Base-by-base conservation (phyloP, 2,797 vertebrate species). In the Sebastiscus tertius region DNA sequence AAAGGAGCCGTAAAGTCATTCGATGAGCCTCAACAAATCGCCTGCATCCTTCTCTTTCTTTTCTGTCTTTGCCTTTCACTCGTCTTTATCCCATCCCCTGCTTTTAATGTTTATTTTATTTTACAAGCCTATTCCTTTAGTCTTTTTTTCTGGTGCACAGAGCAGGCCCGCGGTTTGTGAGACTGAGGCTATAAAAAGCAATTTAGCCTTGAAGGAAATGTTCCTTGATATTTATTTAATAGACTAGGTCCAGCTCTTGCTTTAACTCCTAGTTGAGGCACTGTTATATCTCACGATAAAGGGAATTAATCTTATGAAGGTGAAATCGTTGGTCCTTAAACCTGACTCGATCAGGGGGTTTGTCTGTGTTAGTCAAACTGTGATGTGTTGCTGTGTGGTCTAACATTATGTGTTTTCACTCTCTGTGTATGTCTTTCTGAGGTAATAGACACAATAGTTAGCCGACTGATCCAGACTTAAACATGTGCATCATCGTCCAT, bases 371-470 rank as follows among this genome's bases (percentile, higher is more conserved):
- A 18, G 86, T 91, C 82, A 66, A 87, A 86, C 81, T 90, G 90
- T 94, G 82, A 81, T 59, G 86, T 92, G 78, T 91, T 79, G 76
- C 83, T 82, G 81, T 92, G 82, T 90, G 66, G 60, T 90, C 73
- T 36, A 79, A 83, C 87, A 89, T 92, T 67, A 52, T 61, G 72
- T 92, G 80, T 87, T 80, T 80, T 88, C 83, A 77, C 65, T 78
- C 42, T 82, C 63, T 85, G 14, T 74, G 77, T 84, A 49, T 75
- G 84, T 93, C 87, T 88, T 79, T 77, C 60, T 65, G 72, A 84
- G 52, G 56, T 88, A 56, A 79, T 82, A 71, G 71, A 63, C 72
- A 84, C 66, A 79, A 75, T 80, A 83, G 59, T 58, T 82, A 87
- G 76, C 46, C 36, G 76, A 81, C 58, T 62, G 68, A 80, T 72